Percentiles rank a stretch among this genome's conserved stretches.
These are phyloP conservation scores for Polylopha cassiicola DNA, from an alignment of 2,888 invertebrate genomes.

Conservation along the genomic window DNA sequence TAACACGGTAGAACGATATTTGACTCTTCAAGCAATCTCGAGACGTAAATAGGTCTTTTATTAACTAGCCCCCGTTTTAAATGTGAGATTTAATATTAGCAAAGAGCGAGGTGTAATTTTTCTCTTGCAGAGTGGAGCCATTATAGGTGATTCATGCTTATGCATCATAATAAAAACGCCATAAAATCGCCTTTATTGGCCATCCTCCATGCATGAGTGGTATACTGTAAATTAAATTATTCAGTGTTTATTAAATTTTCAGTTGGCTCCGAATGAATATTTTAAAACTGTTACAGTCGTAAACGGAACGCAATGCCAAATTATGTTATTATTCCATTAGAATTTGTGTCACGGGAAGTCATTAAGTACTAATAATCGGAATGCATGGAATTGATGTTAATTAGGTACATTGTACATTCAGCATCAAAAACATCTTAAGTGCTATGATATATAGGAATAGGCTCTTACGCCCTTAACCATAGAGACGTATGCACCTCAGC, in stretches of 20 bases:
- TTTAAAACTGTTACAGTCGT: slow-evolving; percentile 56
- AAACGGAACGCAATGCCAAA: slow-evolving; percentile 56
- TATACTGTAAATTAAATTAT: slow-evolving; percentile 68
- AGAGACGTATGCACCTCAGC: too few species aligned
- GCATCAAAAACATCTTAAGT: too few species aligned
- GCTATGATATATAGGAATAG: too few species aligned
- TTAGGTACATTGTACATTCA: too few species aligned
- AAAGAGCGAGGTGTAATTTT: slow-evolving; percentile 36
- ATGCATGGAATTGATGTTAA: too few species aligned
- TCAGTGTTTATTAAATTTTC: slow-evolving; percentile 70
- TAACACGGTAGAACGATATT: too few species aligned
- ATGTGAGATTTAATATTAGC: slow-evolving; percentile 8
- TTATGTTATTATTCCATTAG: slow-evolving; percentile 42
- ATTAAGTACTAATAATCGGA: too few species aligned
- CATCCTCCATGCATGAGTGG: slow-evolving; percentile 65
- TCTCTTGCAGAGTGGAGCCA: slow-evolving; percentile 45
- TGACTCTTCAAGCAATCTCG: too few species aligned
- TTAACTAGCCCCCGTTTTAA: too few species aligned
- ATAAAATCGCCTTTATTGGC: slow-evolving; percentile 74
- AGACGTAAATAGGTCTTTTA: too few species aligned
- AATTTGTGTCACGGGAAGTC: too few species aligned
- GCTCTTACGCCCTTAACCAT: too few species aligned
- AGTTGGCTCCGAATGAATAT: slow-evolving; percentile 62
- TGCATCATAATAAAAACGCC: slow-evolving; percentile 73
- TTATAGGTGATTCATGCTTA: slow-evolving; percentile 71